Percentiles rank a stretch among this genome's conserved stretches.
These are phyloP conservation scores for Spisula subtruncata DNA, from an alignment of 2,888 invertebrate genomes.

Conservation along the genomic window DNA sequence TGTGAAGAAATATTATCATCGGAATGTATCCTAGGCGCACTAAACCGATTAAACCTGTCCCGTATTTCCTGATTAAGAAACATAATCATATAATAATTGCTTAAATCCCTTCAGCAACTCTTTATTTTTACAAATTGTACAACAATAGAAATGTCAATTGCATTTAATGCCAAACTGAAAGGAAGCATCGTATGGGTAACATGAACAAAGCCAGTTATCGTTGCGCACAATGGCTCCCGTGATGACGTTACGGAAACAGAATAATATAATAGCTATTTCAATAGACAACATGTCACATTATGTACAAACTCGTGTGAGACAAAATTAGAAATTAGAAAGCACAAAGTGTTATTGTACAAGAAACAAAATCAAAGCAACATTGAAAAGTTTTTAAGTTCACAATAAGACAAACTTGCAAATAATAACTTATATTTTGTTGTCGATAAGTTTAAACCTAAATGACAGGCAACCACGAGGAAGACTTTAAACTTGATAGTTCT, in stretches of 20 bases:
- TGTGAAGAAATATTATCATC: too few relatives aligned
- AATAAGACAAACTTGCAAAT: too few relatives aligned
- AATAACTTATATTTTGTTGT: too few relatives aligned
- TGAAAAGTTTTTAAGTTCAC: too few relatives aligned
- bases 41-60: not conserved
- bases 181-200: not conserved
- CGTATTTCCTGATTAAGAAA: not conserved
- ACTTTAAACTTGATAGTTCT: too few relatives aligned
- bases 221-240: not conserved
- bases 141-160: not conserved
- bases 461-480: too few relatives aligned
- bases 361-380: too few relatives aligned
- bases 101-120: not conserved
- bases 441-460: too few relatives aligned
- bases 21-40: too few relatives aligned
- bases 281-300: not conserved
- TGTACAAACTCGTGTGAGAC: not conserved
- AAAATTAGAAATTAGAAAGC: not conserved
- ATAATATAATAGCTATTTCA: not conserved
- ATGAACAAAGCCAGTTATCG: not conserved
- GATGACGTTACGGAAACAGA: not conserved
- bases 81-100: not conserved
- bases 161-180: not conserved
- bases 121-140: not conserved
- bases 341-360: not conserved